Evolutionary conservation across 2,797 vertebrate genomes (phyloP).

Genomic region (Parauchenoglanis punctatus): DNA sequence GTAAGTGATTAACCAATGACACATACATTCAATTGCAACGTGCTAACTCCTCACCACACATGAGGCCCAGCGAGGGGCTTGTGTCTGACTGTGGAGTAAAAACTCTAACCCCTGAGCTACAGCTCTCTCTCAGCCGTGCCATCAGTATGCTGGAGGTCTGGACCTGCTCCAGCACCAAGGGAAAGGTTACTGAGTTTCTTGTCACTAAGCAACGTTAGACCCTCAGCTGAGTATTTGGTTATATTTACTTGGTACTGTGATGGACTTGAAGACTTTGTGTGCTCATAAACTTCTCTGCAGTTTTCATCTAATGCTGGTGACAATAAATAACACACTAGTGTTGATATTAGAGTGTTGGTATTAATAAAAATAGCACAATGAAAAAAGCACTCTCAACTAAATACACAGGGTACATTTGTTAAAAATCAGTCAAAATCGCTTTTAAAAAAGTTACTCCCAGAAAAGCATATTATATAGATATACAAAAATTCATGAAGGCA

Average conservation of each 20-base stretch:
- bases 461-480: too few relatives aligned
- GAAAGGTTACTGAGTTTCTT: not conserved
- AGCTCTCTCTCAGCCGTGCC: not conserved
- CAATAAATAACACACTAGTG: not conserved
- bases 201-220: constrained; percentile 10
- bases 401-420: not conserved
- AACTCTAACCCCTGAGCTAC: not conserved
- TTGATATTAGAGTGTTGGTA: too few relatives aligned
- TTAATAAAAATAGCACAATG: not conserved
- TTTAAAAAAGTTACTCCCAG: not conserved
- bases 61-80: not conserved
- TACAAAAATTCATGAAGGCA: too few relatives aligned
- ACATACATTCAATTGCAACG: not conserved
- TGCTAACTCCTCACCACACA: not conserved
- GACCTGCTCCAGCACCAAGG: not conserved
- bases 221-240: not conserved
- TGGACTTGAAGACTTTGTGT: not conserved
- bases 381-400: not conserved
- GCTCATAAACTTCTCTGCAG: not conserved
- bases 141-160: not conserved
- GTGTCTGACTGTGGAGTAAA: not conserved
- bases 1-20: not conserved
- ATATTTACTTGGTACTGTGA: not conserved
- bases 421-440: not conserved
- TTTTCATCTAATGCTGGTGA: not conserved